A percentile compares a stretch with the other conserved stretches of the same genome.
Conservation (phyloP, 1,140 invertebrate genomes). For the Neodiprion lecontei region DNA sequence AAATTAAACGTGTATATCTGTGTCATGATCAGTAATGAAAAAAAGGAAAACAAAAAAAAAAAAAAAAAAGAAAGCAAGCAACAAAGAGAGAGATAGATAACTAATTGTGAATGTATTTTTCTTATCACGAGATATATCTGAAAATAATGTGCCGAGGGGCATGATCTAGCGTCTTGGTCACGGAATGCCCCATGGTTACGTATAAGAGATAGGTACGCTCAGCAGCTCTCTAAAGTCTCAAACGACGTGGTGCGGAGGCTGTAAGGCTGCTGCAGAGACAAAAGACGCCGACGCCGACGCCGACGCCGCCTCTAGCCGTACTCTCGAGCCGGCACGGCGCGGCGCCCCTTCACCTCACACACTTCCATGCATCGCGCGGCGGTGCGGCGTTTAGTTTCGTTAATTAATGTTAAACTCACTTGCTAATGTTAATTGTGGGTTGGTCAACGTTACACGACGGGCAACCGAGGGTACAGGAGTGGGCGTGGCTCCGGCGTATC, state of each 20-base stretch:
- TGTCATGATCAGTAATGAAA: neutral
- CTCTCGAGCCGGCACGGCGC: neutral
- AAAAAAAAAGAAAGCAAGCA: conserved; percentile 23
- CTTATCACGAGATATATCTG: too few species aligned
- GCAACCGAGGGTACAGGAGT: conserved; percentile 11
- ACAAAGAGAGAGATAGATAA: conserved; percentile 21
- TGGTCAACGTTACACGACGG: conserved; percentile 36
- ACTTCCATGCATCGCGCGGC: conserved; percentile 20
- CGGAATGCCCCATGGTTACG: conserved; percentile 38
- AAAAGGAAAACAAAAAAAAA: conserved; percentile 8
- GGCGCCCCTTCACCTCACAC: too few species aligned
- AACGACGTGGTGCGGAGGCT: too few species aligned
- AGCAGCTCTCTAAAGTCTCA: too few species aligned
- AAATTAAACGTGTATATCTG: too few species aligned
- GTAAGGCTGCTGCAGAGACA: conserved; percentile 10
- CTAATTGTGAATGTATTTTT: too few species aligned
- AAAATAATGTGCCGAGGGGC: neutral
- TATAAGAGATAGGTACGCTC: too few species aligned
- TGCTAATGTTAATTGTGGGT: conserved; percentile 41
- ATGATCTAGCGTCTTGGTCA: conserved; percentile 17
- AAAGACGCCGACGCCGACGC: conserved; percentile 18
- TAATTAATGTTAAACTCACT: conserved; percentile 52
- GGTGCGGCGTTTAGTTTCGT: conserved; percentile 39
- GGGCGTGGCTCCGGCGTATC: conserved; percentile 32
- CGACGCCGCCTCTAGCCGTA: neutral